phyloP scores from a whole-genome alignment of 2,888 invertebrate species.

The Chesias legatella region DNA sequence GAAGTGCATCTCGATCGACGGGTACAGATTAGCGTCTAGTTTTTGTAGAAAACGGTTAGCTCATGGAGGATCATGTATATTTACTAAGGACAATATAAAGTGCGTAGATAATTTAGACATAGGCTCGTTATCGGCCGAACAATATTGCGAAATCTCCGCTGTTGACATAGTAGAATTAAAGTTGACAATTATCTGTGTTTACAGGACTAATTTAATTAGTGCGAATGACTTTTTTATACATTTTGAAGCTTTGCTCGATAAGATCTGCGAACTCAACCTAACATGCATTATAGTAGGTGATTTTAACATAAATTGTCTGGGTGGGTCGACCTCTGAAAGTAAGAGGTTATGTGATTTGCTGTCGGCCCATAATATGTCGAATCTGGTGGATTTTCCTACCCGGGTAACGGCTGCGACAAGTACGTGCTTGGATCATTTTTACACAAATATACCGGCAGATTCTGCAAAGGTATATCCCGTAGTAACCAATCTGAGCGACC shows the following conservation, averaged over 20 bases:
- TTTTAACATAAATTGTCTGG: constrained; percentile 3
- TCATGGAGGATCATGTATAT: constrained; percentile 12
- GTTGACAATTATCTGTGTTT: neutral
- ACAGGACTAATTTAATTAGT: neutral
- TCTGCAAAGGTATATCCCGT: neutral
- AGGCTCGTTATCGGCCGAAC: neutral
- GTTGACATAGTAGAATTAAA: neutral
- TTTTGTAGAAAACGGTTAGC: constrained; percentile 2
- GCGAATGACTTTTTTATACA: neutral
- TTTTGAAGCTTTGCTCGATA: constrained; percentile 1
- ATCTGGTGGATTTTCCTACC: constrained; percentile 9
- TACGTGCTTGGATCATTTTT: constrained; percentile 7
- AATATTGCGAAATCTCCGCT: constrained; percentile 7
- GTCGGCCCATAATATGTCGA: constrained; percentile 1
- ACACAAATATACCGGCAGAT: constrained; percentile 1
- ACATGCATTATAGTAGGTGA: constrained; percentile 9
- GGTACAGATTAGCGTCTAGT: constrained; percentile 4
- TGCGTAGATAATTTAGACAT: constrained; percentile 2
- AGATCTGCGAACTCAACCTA: neutral
- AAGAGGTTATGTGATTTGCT: constrained; percentile 4
- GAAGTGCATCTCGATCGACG: constrained; percentile 1
- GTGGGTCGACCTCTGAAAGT: neutral
- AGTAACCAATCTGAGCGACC: constrained; percentile 7
- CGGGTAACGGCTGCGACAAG: neutral
- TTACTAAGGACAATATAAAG: constrained; percentile 3